Percentiles rank a stretch among this genome's conserved stretches.
phyloP scores from a whole-genome alignment of 1,140 invertebrate genomes.

The Drosophila teissieri region DNA sequence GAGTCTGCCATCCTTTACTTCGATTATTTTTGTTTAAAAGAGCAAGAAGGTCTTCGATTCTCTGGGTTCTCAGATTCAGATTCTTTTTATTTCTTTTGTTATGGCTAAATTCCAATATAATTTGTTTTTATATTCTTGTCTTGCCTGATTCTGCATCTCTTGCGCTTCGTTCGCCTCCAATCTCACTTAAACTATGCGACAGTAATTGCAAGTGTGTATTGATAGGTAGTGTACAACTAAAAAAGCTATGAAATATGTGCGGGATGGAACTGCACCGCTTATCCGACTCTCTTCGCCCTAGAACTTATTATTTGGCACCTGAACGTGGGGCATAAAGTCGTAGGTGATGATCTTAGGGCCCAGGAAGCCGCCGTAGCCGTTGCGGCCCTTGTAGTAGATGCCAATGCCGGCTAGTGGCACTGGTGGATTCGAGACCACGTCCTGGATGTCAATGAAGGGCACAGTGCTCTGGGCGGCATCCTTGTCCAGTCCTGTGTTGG shows the following conservation, averaged over 20 bases:
- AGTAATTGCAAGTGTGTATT: slow-evolving; percentile 24
- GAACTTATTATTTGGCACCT: slow-evolving; percentile 76
- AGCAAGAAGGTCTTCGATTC: neutral
- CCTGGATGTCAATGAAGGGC: slow-evolving; percentile 93
- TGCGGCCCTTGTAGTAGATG: slow-evolving; percentile 90
- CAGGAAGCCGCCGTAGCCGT: slow-evolving; percentile 91
- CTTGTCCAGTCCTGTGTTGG: slow-evolving; percentile 89
- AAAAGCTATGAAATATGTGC: slow-evolving; percentile 68
- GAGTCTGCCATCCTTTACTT: slow-evolving; percentile 62
- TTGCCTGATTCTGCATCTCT: slow-evolving; percentile 20
- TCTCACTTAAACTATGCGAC: slow-evolving; percentile 18
- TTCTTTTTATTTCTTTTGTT: slow-evolving; percentile 22
- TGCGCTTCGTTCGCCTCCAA: slow-evolving; percentile 4
- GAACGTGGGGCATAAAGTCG: slow-evolving; percentile 88
- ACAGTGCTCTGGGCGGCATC: slow-evolving; percentile 94
- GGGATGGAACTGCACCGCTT: neutral
- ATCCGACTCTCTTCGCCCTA: slow-evolving; percentile 1
- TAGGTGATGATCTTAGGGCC: slow-evolving; percentile 91
- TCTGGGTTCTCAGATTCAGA: slow-evolving; percentile 23
- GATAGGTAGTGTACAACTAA: slow-evolving; percentile 49
- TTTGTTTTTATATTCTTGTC: slow-evolving; percentile 35
- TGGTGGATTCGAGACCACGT: slow-evolving; percentile 87
- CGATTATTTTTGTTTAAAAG: neutral
- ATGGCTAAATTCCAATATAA: slow-evolving; percentile 41
- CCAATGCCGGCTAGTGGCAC: slow-evolving; percentile 88